These are phyloP conservation scores for Drosophila aff. DNA, from an alignment of 1,140 invertebrate genomes.

Conservation along the genomic window DNA sequence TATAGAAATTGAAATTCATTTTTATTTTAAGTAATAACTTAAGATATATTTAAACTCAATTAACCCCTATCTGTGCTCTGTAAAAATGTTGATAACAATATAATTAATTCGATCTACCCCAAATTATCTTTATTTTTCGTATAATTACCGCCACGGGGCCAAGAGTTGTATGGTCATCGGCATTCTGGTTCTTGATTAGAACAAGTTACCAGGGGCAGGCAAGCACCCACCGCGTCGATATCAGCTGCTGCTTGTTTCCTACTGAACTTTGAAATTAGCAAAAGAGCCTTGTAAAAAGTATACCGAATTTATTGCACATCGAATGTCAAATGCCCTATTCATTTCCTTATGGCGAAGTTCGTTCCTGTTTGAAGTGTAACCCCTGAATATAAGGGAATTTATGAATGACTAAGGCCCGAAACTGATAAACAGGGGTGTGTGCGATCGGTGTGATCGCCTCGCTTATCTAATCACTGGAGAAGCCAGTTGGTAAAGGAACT, in stretches of 20 bases:
- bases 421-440: conserved; percentile 18
- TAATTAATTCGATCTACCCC: conserved; percentile 9
- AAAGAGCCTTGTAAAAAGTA: background rate
- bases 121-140: conserved; percentile 46
- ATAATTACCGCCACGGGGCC: conserved; percentile 28
- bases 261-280: conserved; percentile 66
- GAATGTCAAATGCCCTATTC: conserved; percentile 28
- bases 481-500: conserved; percentile 52
- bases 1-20: too few relatives aligned
- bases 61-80: background rate
- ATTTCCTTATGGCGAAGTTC: background rate
- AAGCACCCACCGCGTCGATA: conserved; percentile 21
- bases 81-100: background rate
- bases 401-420: conserved; percentile 55
- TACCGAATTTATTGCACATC: background rate
- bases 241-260: conserved; percentile 36
- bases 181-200: conserved; percentile 32
- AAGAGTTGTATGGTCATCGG: conserved; percentile 26
- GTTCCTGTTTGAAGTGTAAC: background rate
- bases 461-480: conserved; percentile 67
- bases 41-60: background rate
- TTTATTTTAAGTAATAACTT: too few relatives aligned
- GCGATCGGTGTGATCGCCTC: conserved; percentile 4
- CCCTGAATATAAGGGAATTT: conserved; percentile 15
- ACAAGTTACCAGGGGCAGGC: conserved; percentile 43